Conservation (phyloP, 2,888 invertebrate genomes). For the Coleophora deauratella region DNA sequence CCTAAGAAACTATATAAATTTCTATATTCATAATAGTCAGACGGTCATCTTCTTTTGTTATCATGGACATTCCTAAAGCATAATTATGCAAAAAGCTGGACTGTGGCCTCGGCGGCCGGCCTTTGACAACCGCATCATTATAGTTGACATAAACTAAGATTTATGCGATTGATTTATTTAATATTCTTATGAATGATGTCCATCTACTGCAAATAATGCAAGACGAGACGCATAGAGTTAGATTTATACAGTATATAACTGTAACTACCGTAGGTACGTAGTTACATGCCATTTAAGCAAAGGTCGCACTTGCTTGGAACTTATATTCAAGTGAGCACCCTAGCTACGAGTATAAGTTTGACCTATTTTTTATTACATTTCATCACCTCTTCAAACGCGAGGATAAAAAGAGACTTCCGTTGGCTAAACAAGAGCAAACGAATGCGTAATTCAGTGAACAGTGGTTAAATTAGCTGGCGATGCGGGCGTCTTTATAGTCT, state of each 20-base stretch:
- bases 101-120: slow-evolving; percentile 57
- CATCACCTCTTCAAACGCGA: too few species aligned
- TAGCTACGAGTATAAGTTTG: too few species aligned
- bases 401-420: slow-evolving; percentile 20
- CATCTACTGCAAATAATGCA: slow-evolving; percentile 19
- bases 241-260: neutral
- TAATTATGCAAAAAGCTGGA: slow-evolving; percentile 73
- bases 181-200: slow-evolving; percentile 50
- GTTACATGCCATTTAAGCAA: neutral
- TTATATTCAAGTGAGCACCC: neutral
- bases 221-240: slow-evolving; percentile 1
- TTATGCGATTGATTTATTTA: slow-evolving; percentile 61
- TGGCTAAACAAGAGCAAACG: slow-evolving; percentile 42
- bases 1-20: slow-evolving; percentile 43
- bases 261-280: neutral
- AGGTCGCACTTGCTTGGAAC: too few species aligned
- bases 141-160: slow-evolving; percentile 67
- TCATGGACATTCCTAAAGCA: slow-evolving; percentile 63
- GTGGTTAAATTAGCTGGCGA: slow-evolving; percentile 69
- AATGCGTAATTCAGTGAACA: slow-evolving; percentile 67
- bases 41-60: slow-evolving; percentile 70
- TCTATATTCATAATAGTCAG: slow-evolving; percentile 50
- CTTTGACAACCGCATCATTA: slow-evolving; percentile 69
- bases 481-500: slow-evolving; percentile 71
- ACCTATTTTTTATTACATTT: neutral